Evolutionary conservation across 92 coral and sea anemone genomes (phyloP), one percentile per base, ranked within the genome.

Genomic region (Anthopleura xanthogrammica): DNA sequence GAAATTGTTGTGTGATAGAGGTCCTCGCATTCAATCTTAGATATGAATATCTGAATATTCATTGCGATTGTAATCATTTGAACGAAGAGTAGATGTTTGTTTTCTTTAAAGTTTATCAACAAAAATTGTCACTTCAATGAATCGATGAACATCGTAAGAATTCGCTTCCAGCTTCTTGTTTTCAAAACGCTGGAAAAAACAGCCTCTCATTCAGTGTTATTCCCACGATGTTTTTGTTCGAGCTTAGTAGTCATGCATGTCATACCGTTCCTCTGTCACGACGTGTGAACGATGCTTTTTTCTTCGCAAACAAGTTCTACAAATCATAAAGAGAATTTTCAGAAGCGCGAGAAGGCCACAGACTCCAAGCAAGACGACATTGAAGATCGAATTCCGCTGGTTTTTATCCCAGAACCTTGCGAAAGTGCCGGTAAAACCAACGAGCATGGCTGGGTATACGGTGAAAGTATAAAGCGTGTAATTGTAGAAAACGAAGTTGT

Each of bases 361-460:
- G 41, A 90, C 82, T 16, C 95, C 98, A 10, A 94, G 87, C 41
- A 94, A 56, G 5, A 88, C 92, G 1, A 78, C 89, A 66, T 92
- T 86, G 83, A 94, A 87, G 86, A 94, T 87, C 58, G 88, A 82
- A 78, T 92, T 94, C 29, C 98, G 83, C 78, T 87, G 89, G 41
- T 72, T 77, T 62, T 89, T 62, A 36, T 92, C 83, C 90, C 94
- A 88, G 75, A 66, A 77, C 72, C 87, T 82, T 22, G 87, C 80
- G 80, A 85, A 92, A 22, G 85, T 92, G 77, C 98, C 98, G 48
- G 90, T 79, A 83, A 89, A 92, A 24, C 92, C 98, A 14, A 94
- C 95, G 16, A 92, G 89, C 68, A 94, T 77, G 0, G 93, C 90
- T 9, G 91, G 93, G 82, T 92, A 94, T 48, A 93, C 92, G 70